Conservation (phyloP, 2,113 vertebrate species). For the Dipodomys spectabilis region DNA sequence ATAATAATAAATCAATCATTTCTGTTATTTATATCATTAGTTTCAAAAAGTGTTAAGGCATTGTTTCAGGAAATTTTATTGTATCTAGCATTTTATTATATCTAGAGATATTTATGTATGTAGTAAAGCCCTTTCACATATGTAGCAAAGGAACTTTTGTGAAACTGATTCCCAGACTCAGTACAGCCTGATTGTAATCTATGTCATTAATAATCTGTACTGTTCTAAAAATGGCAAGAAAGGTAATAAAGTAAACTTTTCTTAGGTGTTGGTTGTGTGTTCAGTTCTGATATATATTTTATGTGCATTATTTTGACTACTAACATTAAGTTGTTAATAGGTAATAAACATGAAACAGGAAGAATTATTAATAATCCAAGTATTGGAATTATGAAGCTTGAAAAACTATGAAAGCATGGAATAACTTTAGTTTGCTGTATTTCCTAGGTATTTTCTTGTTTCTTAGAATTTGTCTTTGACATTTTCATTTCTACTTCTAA, state of each 20-base stretch:
- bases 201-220: background rate
- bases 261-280: background rate
- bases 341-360: background rate
- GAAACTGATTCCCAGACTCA: too few species aligned
- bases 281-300: background rate
- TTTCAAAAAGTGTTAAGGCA: background rate
- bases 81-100: too few species aligned
- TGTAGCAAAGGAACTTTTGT: too few species aligned
- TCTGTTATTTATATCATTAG: slow-evolving; percentile 9
- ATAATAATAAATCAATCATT: slow-evolving; percentile 2
- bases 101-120: too few species aligned
- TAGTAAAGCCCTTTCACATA: too few species aligned
- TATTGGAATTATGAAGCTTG: background rate
- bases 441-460: background rate
- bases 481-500: slow-evolving; percentile 36
- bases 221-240: slow-evolving; percentile 9
- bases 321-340: slow-evolving; percentile 27
- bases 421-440: background rate
- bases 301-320: background rate
- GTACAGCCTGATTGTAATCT: background rate
- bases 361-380: background rate
- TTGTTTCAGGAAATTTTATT: too few species aligned
- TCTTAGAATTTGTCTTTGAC: background rate
- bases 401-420: background rate
- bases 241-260: slow-evolving; percentile 23